Base-by-base conservation (phyloP, 2,888 invertebrate genomes). In the Tyria jacobaeae region DNA sequence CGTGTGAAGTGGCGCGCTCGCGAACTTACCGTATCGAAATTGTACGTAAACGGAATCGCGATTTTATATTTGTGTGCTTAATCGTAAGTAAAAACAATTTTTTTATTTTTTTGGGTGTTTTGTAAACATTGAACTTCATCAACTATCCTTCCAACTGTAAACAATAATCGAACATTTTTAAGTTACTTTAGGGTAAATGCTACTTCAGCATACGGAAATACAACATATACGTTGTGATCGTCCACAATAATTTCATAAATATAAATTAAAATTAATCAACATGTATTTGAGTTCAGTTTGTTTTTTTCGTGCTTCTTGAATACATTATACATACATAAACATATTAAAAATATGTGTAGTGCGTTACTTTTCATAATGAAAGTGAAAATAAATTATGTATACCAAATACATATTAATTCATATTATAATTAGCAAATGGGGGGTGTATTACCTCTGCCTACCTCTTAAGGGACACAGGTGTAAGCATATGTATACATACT, bases 1-100 rank as follows among this genome's bases (percentile, higher is more conserved):
- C 89, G 89, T 79, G 76, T 66, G 65, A 60, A 34, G 54, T 51
- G 55, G 60, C 72, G 66, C 67, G 68, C 60, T 62, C 65, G 64
- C 64, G 60, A 49, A 41, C 58, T 39, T 65, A 47, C 24, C 48
- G 52, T 27, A 25, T 53, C 39, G 54, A 44, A 27, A 60, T 57
- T 31, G 52, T 68, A 52, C 73, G 78, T 77, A 69, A 70, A 70
- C 65, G 71, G 71, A 76, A 70, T 79, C 81, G 83, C 63, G 70
- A 66, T 17, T 64, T 62, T 49, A 78, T 80, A 77, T 81, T 81
- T 75, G 39, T 69, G 68, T 71, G 58, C 51, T 12, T n/a, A 54
- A 63, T 61, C 75, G 84, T 83, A 78, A 83, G 84, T 80, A 34
- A 37, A 21, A 27, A 37, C 12, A 1, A 14, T 2, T 27, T n/a